Evolutionary conservation across 2,888 invertebrate species (phyloP), one percentile per base, ranked within the genome.

Genomic region (Diarsia rubi): DNA sequence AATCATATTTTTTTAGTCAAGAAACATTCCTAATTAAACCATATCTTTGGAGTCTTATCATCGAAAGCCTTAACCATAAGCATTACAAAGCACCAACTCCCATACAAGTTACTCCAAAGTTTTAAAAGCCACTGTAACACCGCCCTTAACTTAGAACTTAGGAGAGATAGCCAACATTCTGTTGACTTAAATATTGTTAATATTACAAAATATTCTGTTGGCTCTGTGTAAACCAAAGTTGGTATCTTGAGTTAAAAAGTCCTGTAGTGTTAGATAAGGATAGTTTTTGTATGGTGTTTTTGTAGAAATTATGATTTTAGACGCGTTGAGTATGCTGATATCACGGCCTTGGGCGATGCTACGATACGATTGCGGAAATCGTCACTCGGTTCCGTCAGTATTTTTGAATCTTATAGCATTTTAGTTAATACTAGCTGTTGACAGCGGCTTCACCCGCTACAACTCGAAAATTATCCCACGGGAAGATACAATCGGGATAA

Each of bases 101-200:
- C 66, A 73, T 78, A 68, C 54, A 86, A 79, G 77, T 64, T 75
- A 72, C 67, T 73, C 21, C n/a, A 0, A 65, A 75, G 87, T 85
- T 85, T 67, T 79, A 85, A 85, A 82, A 74, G 87, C 27, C 63
- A 71, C 9, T 67, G 49, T 60, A 72, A 72, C 47, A 69, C 27
- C 16, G 73, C 65, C 72, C 72, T 84, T 69, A 75, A 68, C 69
- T 84, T 65, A 49, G 31, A 78, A 84, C 69, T 85, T 79, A 78
- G 52, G 31, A 31, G 31, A 70, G 81, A 78, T 81, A 78, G 78
- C 62, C 63, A 12, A 16, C 72, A 83, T 59, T 73, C 81, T 82
- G 87, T 86, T 82, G 49, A 77, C 82, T 86, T 78, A 66, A 84
- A 81, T 81, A 81, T 79, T 86, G 82, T 78, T 84, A 86, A 75